A percentile compares a stretch with the other conserved stretches of the same genome.
Evolutionary conservation across 2,797 vertebrate genomes (phyloP).

Genomic region (Coranthus polyacanthus): DNA sequence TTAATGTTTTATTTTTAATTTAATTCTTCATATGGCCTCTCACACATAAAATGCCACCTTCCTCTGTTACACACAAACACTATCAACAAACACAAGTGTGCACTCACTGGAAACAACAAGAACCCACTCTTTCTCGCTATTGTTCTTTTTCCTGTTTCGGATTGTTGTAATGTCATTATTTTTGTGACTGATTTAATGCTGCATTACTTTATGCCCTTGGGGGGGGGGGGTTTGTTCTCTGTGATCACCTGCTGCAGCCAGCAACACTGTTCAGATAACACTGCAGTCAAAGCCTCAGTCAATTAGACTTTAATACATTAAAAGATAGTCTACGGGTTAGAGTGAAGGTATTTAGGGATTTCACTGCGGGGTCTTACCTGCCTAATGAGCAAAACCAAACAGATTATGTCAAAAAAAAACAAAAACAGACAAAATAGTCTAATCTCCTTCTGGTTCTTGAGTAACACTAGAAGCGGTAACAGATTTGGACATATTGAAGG

Average conservation of each 20-base stretch:
- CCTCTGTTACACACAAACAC: background rate
- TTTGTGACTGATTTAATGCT: background rate
- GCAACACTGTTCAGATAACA: background rate
- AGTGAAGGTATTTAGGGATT: background rate
- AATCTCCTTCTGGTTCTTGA: background rate
- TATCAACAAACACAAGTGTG: background rate
- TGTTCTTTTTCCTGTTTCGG: background rate
- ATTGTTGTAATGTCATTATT: background rate
- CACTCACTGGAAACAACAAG: background rate
- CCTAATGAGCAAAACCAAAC: no score
- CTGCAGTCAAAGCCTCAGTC: background rate
- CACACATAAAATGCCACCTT: background rate
- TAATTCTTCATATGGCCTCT: background rate
- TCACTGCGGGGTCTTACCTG: background rate
- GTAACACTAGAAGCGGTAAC: constrained; percentile 26
- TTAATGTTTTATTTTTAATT: no score
- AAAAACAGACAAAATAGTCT: background rate
- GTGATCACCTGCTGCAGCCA: constrained; percentile 51
- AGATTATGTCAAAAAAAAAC: background rate
- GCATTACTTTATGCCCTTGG: no score
- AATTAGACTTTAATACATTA: background rate
- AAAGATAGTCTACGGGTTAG: no score
- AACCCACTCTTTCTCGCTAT: background rate
- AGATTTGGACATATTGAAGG: constrained; percentile 31
- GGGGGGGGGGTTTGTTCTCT: no score